phyloP scores from a whole-genome alignment of 2,888 invertebrate species.

The Sialis lutaria region DNA sequence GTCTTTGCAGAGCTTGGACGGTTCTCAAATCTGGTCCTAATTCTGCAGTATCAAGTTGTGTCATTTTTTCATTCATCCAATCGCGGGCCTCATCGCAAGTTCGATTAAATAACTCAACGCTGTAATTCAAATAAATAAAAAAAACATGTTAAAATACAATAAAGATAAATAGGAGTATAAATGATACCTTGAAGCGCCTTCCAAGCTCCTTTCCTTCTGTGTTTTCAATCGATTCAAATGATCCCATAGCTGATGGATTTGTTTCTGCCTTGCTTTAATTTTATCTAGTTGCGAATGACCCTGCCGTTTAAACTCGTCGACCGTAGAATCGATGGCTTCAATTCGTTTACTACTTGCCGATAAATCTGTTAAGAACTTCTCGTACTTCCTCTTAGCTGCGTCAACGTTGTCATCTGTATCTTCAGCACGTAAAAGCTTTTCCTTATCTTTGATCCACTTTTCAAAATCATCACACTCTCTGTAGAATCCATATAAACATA shows the following conservation, averaged over 20 bases:
- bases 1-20: constrained; percentile 75
- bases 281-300: constrained; percentile 78
- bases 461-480: constrained; percentile 96
- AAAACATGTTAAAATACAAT: background rate
- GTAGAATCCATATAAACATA: constrained; percentile 82
- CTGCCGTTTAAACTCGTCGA: constrained; percentile 65
- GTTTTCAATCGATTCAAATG: constrained; percentile 69
- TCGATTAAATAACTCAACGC: constrained; percentile 88
- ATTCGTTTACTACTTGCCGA: constrained; percentile 85
- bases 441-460: constrained; percentile 93
- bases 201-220: constrained; percentile 78
- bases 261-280: constrained; percentile 55
- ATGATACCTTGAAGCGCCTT: constrained; percentile 63
- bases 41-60: constrained; percentile 62
- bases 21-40: constrained; percentile 77
- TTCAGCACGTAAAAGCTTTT: constrained; percentile 65
- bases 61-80: constrained; percentile 96
- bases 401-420: constrained; percentile 81
- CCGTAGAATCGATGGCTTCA: constrained; percentile 74
- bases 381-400: constrained; percentile 85
- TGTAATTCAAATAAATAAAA: constrained; percentile 19
- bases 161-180: background rate
- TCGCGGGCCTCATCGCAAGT: constrained; percentile 93
- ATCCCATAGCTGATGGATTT: constrained; percentile 82
- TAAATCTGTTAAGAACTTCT: constrained; percentile 90